Evolutionary conservation across 2,888 invertebrate species (phyloP).

Genomic region (Calliopum simillimum): DNA sequence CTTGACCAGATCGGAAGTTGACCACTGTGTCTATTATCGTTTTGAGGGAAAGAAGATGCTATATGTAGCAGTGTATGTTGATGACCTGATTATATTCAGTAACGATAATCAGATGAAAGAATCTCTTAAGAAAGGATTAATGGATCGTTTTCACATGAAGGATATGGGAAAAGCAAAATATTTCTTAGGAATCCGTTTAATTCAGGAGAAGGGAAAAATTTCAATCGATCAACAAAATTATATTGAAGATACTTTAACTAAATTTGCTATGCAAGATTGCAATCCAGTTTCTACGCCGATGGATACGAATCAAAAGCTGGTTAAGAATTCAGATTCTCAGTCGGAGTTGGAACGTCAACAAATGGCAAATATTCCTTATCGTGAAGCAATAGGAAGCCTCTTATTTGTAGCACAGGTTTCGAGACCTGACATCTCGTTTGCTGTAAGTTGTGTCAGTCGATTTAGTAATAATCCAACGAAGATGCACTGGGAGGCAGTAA

Average conservation of each 20-base stretch:
- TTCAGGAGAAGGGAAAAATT: conserved; percentile 34
- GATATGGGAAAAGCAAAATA: conserved; percentile 43
- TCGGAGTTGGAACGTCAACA: conserved; percentile 35
- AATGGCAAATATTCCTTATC: conserved; percentile 43
- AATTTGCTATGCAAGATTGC: conserved; percentile 40
- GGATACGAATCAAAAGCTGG: conserved; percentile 43
- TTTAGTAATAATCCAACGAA: conserved; percentile 42
- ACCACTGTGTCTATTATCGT: conserved; percentile 42
- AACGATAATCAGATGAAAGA: conserved; percentile 36
- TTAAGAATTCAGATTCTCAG: conserved; percentile 41
- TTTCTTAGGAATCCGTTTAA: conserved; percentile 42
- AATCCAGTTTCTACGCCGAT: conserved; percentile 42
- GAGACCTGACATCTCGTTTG: conserved; percentile 46
- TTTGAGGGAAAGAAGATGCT: conserved; percentile 33
- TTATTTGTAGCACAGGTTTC: conserved; percentile 42
- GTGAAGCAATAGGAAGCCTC: conserved; percentile 41
- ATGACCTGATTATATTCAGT: conserved; percentile 46
- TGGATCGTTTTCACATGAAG: conserved; percentile 43
- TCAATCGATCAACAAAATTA: conserved; percentile 45
- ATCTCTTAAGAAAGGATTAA: conserved; percentile 38
- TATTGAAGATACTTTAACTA: conserved; percentile 34
- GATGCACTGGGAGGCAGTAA: conserved; percentile 45
- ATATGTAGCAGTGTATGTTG: conserved; percentile 48
- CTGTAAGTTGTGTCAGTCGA: conserved; percentile 44
- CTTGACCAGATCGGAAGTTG: conserved; percentile 35